Evolutionary conservation across 1,140 invertebrate species (phyloP), one percentile per base, ranked within the genome.

Genomic region (Phocides pigmalion): DNA sequence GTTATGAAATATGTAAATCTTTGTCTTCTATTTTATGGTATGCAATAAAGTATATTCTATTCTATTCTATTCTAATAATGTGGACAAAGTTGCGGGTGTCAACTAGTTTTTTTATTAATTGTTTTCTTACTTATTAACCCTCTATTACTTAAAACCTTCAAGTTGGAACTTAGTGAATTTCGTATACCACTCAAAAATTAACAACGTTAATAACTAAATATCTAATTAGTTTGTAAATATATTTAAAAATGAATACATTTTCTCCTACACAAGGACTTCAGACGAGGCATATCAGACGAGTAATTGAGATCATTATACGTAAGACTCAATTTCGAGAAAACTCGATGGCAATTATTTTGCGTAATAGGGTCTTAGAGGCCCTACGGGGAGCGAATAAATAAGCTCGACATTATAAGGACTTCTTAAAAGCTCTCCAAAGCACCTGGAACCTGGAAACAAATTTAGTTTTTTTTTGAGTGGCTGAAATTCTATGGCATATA

Each of bases 301-400:
- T 42, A 59, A 59, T 59, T 59, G 54, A 59, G 54, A 59, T 59
- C 54, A 59, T 59, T 59, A 44, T 59, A 20, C 42, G 54, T 46
- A 59, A 59, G 14, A 59, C 54, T 59, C 54, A 59, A 47, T 59
- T 59, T 59, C 25, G 54, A 32, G 54, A 59, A 59, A 59, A 59
- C 42, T 47, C 39, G 15, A 59, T 5, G 42, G 54, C 41, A 59
- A 59, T 59, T 59, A 59, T 59, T 59, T 59, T 59, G 15, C 37
- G 54, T 59, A 59, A 59, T 59, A 47, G 54, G 54, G 54, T 59
- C 54, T 59, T 46, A 59, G 54, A 19, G 14, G 25, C 11, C 9
- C 14, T 32, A 46, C 22, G 22, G 41, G 54, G 41, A 17, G 8
- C 37, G 16, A 16, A 59, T 59, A 59, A 59, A 59, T 59, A 59